These are phyloP conservation scores for Hetaerina titia DNA, from an alignment of 2,888 invertebrate genomes.

Conservation along the genomic window DNA sequence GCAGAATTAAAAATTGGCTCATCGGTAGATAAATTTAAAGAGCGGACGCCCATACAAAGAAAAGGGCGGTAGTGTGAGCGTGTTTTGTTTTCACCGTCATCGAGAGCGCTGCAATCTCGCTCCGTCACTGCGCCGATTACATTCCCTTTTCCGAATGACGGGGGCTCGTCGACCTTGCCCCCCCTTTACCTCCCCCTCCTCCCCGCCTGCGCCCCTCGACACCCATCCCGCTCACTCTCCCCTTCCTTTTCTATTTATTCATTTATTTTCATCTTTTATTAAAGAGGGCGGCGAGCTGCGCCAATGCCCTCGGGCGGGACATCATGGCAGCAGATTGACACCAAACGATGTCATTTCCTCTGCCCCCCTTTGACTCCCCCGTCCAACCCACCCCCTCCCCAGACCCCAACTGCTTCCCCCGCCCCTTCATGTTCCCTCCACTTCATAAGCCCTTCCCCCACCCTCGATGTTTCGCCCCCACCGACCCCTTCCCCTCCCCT, in stretches of 20 bases:
- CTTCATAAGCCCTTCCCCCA: not conserved
- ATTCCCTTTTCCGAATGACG: not conserved
- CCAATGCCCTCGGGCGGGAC: slow-evolving; percentile 42
- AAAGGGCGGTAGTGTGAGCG: not conserved
- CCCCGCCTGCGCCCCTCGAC: not conserved
- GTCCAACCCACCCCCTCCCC: not conserved
- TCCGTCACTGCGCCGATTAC: not conserved
- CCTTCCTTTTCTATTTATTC: not conserved
- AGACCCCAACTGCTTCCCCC: not conserved
- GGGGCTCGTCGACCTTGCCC: not conserved
- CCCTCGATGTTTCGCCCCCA: not conserved
- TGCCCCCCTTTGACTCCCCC: not conserved
- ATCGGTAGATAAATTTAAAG: not conserved
- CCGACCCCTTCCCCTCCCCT: not conserved
- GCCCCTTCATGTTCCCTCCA: not conserved
- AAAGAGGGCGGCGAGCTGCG: slow-evolving; percentile 1
- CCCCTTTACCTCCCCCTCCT: not conserved
- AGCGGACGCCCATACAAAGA: not conserved
- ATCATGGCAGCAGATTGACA: slow-evolving; percentile 62
- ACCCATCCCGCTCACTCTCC: not conserved
- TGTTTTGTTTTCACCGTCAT: not conserved
- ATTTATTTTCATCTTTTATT: not conserved
- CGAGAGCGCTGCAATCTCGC: not conserved
- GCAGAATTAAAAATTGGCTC: not conserved
- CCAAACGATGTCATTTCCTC: slow-evolving; percentile 61